Conservation (phyloP, 2,113 vertebrate species). For the Tragelaphus scriptus region DNA sequence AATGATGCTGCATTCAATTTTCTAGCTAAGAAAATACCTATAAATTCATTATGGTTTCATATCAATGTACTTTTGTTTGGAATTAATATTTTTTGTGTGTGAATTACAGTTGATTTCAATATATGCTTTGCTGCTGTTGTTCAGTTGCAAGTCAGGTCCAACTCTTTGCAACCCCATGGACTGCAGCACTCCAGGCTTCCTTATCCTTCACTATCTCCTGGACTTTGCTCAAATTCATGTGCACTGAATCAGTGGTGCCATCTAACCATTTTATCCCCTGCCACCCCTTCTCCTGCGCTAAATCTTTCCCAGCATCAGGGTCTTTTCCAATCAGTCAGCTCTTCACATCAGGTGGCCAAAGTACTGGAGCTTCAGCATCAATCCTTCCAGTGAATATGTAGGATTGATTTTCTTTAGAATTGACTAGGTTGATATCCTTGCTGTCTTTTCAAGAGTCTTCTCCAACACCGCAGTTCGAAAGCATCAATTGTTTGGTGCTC, state of each 20-base stretch:
- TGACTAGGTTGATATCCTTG: neutral
- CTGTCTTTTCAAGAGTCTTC: neutral
- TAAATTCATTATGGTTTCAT: neutral
- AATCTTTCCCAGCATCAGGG: neutral
- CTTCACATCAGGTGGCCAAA: neutral
- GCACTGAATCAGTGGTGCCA: neutral
- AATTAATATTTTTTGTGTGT: neutral
- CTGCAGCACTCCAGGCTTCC: neutral
- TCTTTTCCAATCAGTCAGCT: neutral
- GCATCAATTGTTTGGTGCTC: neutral
- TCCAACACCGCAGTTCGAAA: neutral
- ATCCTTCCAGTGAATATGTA: neutral
- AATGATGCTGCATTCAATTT: neutral
- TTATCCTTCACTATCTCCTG: neutral
- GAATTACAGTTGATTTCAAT: conserved; percentile 13
- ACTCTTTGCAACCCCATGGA: neutral
- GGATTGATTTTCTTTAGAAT: neutral
- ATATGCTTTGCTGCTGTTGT: neutral
- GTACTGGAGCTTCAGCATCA: neutral
- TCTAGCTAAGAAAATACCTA: neutral
- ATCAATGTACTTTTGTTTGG: neutral
- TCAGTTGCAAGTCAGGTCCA: neutral
- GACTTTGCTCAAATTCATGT: neutral
- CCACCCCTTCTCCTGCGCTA: neutral
- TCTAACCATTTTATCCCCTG: neutral